A percentile compares a stretch with the other conserved stretches of the same genome.
Evolutionary conservation across 64 coral and sea anemone species (phyloP).

Genomic region (Pachyseris speciosa): DNA sequence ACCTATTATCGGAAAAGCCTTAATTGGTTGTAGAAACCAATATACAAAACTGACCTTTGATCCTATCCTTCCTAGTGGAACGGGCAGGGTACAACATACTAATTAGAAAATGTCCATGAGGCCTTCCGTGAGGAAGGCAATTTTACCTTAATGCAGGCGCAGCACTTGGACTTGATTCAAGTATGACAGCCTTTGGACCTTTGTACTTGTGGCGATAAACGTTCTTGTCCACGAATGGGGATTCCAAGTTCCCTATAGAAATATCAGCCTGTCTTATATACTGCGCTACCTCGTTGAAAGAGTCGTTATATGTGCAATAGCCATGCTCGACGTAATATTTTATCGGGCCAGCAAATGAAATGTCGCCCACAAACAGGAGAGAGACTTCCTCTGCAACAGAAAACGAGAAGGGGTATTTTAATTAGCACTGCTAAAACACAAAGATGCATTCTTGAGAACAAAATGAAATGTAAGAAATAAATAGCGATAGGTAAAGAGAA

Average conservation of each 20-base stretch:
- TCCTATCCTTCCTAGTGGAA: too few relatives aligned
- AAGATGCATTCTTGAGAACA: too few relatives aligned
- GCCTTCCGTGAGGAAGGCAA: too few relatives aligned
- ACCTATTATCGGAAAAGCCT: too few relatives aligned
- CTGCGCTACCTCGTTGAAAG: constrained; percentile 46
- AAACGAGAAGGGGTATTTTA: too few relatives aligned
- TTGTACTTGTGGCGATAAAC: constrained; percentile 21
- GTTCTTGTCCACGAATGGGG: constrained; percentile 59
- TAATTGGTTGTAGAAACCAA: too few relatives aligned
- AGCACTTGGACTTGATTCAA: constrained; percentile 1
- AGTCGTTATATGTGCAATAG: constrained; percentile 69
- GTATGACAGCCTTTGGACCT: not conserved
- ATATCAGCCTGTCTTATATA: constrained; percentile 70
- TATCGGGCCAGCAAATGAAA: constrained; percentile 50
- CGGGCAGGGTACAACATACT: too few relatives aligned
- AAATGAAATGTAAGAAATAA: too few relatives aligned
- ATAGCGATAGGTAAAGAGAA: too few relatives aligned
- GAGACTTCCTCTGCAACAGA: constrained; percentile 22
- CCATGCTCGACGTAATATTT: constrained; percentile 43
- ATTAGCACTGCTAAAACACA: too few relatives aligned
- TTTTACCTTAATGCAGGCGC: constrained; percentile 1
- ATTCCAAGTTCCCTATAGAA: constrained; percentile 81
- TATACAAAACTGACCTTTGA: too few relatives aligned
- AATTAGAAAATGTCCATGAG: too few relatives aligned
- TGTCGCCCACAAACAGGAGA: constrained; percentile 84